These are phyloP conservation scores for Rhagium mordax DNA, from an alignment of 2,888 invertebrate genomes.

Conservation along the genomic window DNA sequence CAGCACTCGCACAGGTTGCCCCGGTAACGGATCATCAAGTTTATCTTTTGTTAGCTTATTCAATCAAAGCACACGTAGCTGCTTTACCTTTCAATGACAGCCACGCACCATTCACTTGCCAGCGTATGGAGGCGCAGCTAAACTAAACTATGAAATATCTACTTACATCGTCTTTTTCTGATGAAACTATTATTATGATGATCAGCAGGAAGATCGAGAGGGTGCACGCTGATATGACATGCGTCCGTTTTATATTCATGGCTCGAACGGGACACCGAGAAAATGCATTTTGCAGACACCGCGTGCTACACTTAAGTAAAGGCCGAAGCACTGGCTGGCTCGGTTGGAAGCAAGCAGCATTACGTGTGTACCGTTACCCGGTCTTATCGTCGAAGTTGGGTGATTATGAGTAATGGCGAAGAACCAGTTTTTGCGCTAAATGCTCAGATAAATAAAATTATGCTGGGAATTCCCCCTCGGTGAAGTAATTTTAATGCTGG, in stretches of 20 bases:
- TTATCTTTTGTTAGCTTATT: slow-evolving; percentile 1
- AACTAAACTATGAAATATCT: not conserved
- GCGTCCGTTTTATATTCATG: slow-evolving; percentile 53
- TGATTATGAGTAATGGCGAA: not conserved
- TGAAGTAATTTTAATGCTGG: not conserved
- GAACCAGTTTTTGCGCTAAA: not conserved
- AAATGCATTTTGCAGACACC: slow-evolving; percentile 27
- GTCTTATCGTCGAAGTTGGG: not conserved
- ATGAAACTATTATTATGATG: slow-evolving; percentile 53
- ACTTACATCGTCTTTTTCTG: slow-evolving; percentile 50
- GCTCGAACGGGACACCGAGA: not conserved
- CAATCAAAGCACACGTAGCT: not conserved
- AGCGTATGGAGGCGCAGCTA: not conserved
- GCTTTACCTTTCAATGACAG: not conserved
- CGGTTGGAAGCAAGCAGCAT: not conserved
- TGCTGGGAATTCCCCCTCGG: not conserved
- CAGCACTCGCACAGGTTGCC: slow-evolving; percentile 26
- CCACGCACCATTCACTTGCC: not conserved
- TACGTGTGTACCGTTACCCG: not conserved
- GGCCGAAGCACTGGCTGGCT: not conserved
- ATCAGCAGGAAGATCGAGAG: slow-evolving; percentile 54
- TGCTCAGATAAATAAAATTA: not conserved
- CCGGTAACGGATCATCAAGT: slow-evolving; percentile 27
- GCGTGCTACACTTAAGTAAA: not conserved
- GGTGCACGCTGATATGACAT: slow-evolving; percentile 55